These are phyloP conservation scores for Sinosuthora webbiana DNA, from an alignment of 2,113 vertebrate genomes.

Conservation along the genomic window DNA sequence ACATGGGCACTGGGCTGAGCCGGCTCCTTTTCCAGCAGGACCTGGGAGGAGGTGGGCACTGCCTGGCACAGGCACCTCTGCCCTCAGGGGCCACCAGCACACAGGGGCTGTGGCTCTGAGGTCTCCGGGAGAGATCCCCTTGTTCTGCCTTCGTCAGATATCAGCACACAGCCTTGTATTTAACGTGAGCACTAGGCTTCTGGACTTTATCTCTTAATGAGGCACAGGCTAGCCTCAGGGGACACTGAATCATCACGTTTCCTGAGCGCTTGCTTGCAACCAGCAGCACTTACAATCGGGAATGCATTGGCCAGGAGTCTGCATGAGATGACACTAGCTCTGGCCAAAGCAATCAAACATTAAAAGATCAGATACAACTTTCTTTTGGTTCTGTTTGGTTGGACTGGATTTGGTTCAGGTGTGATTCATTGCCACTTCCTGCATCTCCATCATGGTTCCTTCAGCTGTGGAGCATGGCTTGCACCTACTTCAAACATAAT, in stretches of 20 bases:
- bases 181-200: background rate
- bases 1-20: fast-evolving
- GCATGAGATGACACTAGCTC: background rate
- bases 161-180: background rate
- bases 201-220: conserved; percentile 25
- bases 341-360: conserved; percentile 23
- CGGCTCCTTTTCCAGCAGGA: fast-evolving
- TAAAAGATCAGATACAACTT: background rate
- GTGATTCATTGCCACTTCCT: conserved; percentile 47
- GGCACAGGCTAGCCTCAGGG: conserved; percentile 15
- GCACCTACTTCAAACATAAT: conserved; percentile 58
- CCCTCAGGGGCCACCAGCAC: fast-evolving
- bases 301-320: background rate
- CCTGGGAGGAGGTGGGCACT: fast-evolving
- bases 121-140: fast-evolving
- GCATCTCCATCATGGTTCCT: conserved; percentile 14
- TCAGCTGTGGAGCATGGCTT: background rate
- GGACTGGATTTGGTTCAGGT: conserved; percentile 31
- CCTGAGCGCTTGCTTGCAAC: background rate
- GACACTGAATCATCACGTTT: background rate
- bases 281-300: background rate
- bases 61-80: background rate
- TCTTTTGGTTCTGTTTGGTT: conserved; percentile 25
- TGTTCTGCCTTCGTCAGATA: background rate
- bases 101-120: background rate